These are phyloP conservation scores for Dendrolimus houi DNA, from an alignment of 2,888 invertebrate species.

Conservation along the genomic window DNA sequence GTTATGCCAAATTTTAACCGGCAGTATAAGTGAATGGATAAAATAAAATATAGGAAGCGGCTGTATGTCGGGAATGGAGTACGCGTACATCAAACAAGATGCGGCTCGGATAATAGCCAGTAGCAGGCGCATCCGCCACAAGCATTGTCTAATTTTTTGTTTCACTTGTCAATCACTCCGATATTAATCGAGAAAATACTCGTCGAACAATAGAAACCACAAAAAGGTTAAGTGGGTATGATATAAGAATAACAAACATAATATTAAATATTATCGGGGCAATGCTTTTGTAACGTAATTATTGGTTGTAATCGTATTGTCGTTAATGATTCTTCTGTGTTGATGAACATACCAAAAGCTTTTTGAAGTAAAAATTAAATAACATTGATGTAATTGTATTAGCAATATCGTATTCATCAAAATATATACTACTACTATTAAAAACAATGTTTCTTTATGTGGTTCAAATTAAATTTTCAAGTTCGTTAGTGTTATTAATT, in stretches of 20 bases:
- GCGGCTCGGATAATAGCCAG: constrained; percentile 26
- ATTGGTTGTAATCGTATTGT: constrained; percentile 21
- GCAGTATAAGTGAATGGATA: no score
- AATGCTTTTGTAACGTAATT: constrained; percentile 29
- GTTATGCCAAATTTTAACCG: no score
- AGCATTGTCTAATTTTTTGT: constrained; percentile 51
- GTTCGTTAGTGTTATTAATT: no score
- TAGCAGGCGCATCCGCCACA: constrained; percentile 35
- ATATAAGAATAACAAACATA: constrained; percentile 32
- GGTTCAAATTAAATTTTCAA: no score
- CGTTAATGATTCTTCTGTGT: constrained; percentile 26
- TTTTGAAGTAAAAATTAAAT: background rate
- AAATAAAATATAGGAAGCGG: no score
- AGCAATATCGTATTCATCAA: no score
- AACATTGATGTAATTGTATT: constrained; percentile 3
- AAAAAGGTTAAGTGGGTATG: constrained; percentile 39
- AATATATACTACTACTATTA: no score
- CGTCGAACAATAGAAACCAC: constrained; percentile 43
- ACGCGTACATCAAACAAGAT: constrained; percentile 7
- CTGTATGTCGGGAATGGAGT: background rate
- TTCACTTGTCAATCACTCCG: constrained; percentile 39
- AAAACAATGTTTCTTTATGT: no score
- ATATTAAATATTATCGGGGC: constrained; percentile 16
- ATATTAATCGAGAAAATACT: constrained; percentile 48
- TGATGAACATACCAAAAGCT: no score